Conservation (phyloP, 2,888 invertebrate species). For the Dendrolimus houi region DNA sequence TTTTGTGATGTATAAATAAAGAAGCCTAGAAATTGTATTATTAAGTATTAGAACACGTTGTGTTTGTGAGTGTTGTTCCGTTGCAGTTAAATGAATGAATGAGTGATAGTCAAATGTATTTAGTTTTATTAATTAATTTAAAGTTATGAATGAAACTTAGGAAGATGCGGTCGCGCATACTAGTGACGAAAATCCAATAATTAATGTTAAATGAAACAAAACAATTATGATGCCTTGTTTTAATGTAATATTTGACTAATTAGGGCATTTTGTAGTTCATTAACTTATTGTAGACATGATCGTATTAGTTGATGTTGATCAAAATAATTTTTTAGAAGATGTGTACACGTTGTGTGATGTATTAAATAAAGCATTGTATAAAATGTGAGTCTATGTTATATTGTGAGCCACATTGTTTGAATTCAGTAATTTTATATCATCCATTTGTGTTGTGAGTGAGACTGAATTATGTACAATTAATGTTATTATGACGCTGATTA, state of each 20-base stretch:
- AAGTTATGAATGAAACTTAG: slow-evolving; percentile 66
- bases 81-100: slow-evolving; percentile 49
- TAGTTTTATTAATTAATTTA: slow-evolving; percentile 71
- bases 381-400: slow-evolving; percentile 24
- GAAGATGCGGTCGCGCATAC: slow-evolving; percentile 75
- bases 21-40: slow-evolving; percentile 68
- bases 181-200: slow-evolving; percentile 76
- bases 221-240: slow-evolving; percentile 63
- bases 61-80: slow-evolving; percentile 60
- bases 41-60: slow-evolving; percentile 72
- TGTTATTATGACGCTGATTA: slow-evolving; percentile 47
- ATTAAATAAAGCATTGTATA: slow-evolving; percentile 34
- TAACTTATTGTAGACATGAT: slow-evolving; percentile 68
- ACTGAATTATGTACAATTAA: slow-evolving; percentile 71
- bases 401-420: slow-evolving; percentile 28
- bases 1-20: slow-evolving; percentile 56
- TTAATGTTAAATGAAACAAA: slow-evolving; percentile 46
- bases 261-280: slow-evolving; percentile 72
- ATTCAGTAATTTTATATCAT: slow-evolving; percentile 70
- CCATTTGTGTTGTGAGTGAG: slow-evolving; percentile 67
- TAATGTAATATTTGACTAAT: slow-evolving; percentile 66
- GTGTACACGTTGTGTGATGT: slow-evolving; percentile 34
- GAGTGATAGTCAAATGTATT: slow-evolving; percentile 73
- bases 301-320: slow-evolving; percentile 64
- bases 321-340: slow-evolving; percentile 55